Evolutionary conservation across 2,888 invertebrate genomes (phyloP), one percentile per base, ranked within the genome.

Genomic region (Tetrapedia diversipes): DNA sequence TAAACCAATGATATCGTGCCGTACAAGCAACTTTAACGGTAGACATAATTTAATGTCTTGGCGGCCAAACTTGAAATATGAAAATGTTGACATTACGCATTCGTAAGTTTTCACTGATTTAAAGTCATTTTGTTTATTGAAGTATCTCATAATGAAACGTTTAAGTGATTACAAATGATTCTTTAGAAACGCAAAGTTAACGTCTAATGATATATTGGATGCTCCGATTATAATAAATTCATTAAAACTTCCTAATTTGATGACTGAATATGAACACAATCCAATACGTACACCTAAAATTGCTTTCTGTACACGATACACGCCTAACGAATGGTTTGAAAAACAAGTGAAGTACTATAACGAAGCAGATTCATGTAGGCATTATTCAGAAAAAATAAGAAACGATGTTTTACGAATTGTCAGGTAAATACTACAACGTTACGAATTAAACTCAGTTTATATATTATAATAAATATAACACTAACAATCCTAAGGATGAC

Each of bases 311-410:
- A 98, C 98, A 0, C 94, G 97, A 77, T 98, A 97, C 92, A 98
- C 98, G 0, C 97, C 97, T 67, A 94, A 96, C 83, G 98, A 98
- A 92, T 98, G 98, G 98, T 90, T 92, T 92, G 89, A 93, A 89
- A 95, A 95, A 77, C 96, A 96, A 92, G 95, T 96, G 89, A 97
- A 97, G 91, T 94, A 96, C 89, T 98, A 96, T 91, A 95, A 96
- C 88, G 96, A 97, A 89, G 95, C 98, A 0, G 97, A 98, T 89
- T 95, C 96, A n/a, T 97, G 97, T 89, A 94, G 98, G 91, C 96
- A 95, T 87, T 95, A 94, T 84, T 95, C 97, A 0, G 97, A 97
- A 91, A 94, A 96, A 39, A 94, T 96, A 64, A 93, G 97, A 72
- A 95, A 95, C 77, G 97, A 97, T 90, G 96, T 97, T 68, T 94